Conservation (phyloP, 2,797 vertebrate genomes). For the Myoxocephalus aenaeus region DNA sequence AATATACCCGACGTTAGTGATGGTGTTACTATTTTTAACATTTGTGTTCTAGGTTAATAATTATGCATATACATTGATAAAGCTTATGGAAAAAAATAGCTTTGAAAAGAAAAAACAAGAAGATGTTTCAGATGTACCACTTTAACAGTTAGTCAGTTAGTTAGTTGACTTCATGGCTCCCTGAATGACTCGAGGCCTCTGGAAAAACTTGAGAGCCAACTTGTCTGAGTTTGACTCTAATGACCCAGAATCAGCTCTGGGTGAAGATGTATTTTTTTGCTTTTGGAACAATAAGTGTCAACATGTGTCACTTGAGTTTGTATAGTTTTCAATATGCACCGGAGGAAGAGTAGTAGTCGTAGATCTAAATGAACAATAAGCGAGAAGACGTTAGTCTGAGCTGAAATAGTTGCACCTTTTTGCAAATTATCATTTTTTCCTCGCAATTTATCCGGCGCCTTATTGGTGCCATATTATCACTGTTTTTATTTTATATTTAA, state of each 20-base stretch:
- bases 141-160: neutral
- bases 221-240: no score
- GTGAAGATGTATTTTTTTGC: no score
- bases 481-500: slow-evolving; percentile 28
- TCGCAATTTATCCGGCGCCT: neutral
- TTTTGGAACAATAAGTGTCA: neutral
- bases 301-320: neutral
- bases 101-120: no score
- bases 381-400: no score
- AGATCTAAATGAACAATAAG: neutral
- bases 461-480: neutral
- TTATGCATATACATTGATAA: accelerated
- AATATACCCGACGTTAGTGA: no score
- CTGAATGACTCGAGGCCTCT: no score
- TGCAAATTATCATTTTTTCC: neutral
- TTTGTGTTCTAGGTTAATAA: neutral
- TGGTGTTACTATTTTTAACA: no score
- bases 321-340: neutral
- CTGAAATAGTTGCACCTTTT: no score
- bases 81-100: neutral
- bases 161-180: neutral
- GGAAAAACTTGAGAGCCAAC: no score
- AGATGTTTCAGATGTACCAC: no score
- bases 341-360: neutral
- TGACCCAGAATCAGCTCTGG: no score